Conservation (phyloP, 2,797 vertebrate genomes). For the Halcyon chelicuti region DNA sequence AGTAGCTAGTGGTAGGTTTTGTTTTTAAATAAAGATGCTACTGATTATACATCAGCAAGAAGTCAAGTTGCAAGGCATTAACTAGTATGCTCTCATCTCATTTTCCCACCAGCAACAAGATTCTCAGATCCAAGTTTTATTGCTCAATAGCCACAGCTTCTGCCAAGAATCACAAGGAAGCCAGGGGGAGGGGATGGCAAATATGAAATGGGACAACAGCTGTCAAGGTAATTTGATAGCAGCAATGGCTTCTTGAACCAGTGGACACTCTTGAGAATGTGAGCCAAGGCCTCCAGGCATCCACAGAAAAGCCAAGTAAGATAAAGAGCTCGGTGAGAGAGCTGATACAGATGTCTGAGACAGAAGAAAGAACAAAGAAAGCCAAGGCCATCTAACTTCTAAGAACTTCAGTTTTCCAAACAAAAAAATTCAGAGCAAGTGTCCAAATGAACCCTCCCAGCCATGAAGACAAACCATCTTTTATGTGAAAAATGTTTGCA, state of each 20-base stretch:
- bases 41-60: constrained; percentile 59
- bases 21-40: constrained; percentile 60
- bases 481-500: constrained; percentile 56
- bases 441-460: constrained; percentile 59
- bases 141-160: constrained; percentile 64
- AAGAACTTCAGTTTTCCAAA: constrained; percentile 68
- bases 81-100: constrained; percentile 33
- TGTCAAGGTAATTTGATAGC: constrained; percentile 73
- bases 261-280: constrained; percentile 67
- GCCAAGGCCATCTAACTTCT: constrained; percentile 67
- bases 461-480: constrained; percentile 60
- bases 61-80: constrained; percentile 61
- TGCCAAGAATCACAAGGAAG: constrained; percentile 72
- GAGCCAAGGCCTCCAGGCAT: constrained; percentile 69
- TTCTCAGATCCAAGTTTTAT: constrained; percentile 63
- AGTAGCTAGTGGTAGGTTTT: constrained; percentile 49
- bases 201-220: constrained; percentile 69
- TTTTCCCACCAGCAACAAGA: constrained; percentile 68
- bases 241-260: constrained; percentile 68
- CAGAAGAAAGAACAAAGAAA: constrained; percentile 62
- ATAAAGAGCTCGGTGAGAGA: constrained; percentile 64
- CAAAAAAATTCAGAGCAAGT: constrained; percentile 9
- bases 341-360: constrained; percentile 67
- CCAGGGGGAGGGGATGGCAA: constrained; percentile 62
- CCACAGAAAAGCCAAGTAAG: constrained; percentile 68